Evolutionary conservation across 2,888 invertebrate genomes (phyloP), one percentile per base, ranked within the genome.

Genomic region (Tigriopus californicus): DNA sequence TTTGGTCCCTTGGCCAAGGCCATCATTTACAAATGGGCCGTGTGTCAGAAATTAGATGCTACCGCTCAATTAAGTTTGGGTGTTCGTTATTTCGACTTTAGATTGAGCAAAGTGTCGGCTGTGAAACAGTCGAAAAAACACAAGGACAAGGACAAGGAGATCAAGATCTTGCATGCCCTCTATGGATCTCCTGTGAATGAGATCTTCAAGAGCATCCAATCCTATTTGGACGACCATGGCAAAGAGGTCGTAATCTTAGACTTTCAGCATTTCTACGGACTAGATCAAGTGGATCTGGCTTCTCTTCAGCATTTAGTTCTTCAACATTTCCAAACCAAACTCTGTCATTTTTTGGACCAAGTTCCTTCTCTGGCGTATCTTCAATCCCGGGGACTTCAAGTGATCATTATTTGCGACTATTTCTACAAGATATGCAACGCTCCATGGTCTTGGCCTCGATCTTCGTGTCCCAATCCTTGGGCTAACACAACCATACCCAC

Each of bases 231-330:
- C 13, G 15, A 12, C 33, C 52, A 52, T 25, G 13, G 11, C 15
- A 33, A 52, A 33, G 52, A 52, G 13, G 52, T 52, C 24, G 25
- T 52, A 13, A 25, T 52, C 13, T 20, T 52, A 33, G 52, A 52
- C 24, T 52, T 52, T 20, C 52, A 52, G 22, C 52, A 52, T 33
- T 22, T 52, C 25, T 52, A 52, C 13, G 52, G 25, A 24, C 33
- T 52, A 18, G 33, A 10, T 25, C 20, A 20, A 15, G 24, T 25
- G n/a, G 15, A 20, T 24, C 22, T 25, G 11, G 4, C 8, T 24
- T 24, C 10, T 1, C 52, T 52, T 24, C 25, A 20, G 24, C 25
- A 24, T 25, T n/a, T 52, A 20, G 33, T 52, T 10, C 25, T 25
- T 25, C 12, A 10, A 1, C 22, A 15, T 24, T 52, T 52, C 24